Conservation (phyloP, 2,888 invertebrate genomes). For the Anarsia innoxiella region DNA sequence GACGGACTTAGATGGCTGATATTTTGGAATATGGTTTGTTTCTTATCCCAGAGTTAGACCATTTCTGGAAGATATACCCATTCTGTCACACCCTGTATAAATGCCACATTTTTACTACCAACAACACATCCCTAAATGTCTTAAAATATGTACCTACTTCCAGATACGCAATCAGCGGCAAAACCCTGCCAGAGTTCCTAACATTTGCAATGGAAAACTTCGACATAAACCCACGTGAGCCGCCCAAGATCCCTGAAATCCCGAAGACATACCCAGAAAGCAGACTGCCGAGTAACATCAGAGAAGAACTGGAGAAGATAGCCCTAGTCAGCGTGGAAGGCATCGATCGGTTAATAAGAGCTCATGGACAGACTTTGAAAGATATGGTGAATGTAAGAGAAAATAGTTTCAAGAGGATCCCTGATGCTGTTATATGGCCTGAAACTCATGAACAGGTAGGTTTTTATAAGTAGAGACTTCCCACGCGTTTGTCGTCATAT, state of each 20-base stretch:
- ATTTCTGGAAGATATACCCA: too few relatives aligned
- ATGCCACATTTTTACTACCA: too few relatives aligned
- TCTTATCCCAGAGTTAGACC: too few relatives aligned
- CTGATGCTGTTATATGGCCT: slow-evolving; percentile 97
- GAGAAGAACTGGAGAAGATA: slow-evolving; percentile 72
- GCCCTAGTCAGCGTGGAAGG: slow-evolving; percentile 75
- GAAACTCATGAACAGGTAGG: slow-evolving; percentile 83
- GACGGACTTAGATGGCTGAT: too few relatives aligned
- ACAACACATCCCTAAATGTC: too few relatives aligned
- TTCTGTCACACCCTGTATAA: too few relatives aligned
- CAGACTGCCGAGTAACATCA: slow-evolving; percentile 75
- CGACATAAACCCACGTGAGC: slow-evolving; percentile 55
- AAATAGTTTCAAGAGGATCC: slow-evolving; percentile 87
- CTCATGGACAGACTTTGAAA: slow-evolving; percentile 94
- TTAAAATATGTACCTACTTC: too few relatives aligned
- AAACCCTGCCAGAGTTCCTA: slow-evolving; percentile 84
- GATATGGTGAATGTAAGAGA: slow-evolving; percentile 88
- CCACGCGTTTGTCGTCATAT: too few relatives aligned
- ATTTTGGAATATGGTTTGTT: too few relatives aligned
- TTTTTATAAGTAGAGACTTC: too few relatives aligned
- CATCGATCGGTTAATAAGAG: slow-evolving; percentile 81
- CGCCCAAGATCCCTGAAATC: slow-evolving; percentile 61
- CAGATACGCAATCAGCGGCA: slow-evolving; percentile 86
- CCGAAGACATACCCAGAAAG: slow-evolving; percentile 81
- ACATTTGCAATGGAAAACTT: slow-evolving; percentile 89